Evolutionary conservation across 1,140 invertebrate genomes (phyloP).

Genomic region (Diachasmimorpha longicaudata): DNA sequence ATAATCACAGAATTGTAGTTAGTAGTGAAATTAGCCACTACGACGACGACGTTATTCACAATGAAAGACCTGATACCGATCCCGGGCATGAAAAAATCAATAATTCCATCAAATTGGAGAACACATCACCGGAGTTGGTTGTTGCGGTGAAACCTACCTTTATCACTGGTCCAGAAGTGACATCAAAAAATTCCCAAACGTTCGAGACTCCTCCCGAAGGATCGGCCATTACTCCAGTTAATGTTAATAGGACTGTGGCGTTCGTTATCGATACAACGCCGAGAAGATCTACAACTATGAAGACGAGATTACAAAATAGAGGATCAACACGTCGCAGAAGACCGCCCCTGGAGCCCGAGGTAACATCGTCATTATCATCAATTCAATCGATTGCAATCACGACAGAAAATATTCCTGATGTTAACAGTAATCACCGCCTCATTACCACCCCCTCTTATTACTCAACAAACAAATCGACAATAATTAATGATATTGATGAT

Average conservation of each 20-base stretch:
- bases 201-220: neutral
- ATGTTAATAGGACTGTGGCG: neutral
- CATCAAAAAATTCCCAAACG: neutral
- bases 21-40: neutral
- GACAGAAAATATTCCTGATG: neutral
- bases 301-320: neutral
- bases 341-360: neutral
- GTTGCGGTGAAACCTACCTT: neutral
- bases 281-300: neutral
- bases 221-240: neutral
- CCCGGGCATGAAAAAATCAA: neutral
- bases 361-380: neutral
- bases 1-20: neutral
- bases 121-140: neutral
- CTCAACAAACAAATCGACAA: neutral
- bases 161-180: neutral
- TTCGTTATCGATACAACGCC: conserved; percentile 3
- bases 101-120: neutral
- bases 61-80: neutral
- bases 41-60: neutral
- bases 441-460: neutral
- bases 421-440: neutral
- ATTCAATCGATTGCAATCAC: neutral
- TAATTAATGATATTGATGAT: neutral
- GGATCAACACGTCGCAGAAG: neutral